phyloP scores from a whole-genome alignment of 2,113 vertebrate genomes.

The Chloebia gouldiae region DNA sequence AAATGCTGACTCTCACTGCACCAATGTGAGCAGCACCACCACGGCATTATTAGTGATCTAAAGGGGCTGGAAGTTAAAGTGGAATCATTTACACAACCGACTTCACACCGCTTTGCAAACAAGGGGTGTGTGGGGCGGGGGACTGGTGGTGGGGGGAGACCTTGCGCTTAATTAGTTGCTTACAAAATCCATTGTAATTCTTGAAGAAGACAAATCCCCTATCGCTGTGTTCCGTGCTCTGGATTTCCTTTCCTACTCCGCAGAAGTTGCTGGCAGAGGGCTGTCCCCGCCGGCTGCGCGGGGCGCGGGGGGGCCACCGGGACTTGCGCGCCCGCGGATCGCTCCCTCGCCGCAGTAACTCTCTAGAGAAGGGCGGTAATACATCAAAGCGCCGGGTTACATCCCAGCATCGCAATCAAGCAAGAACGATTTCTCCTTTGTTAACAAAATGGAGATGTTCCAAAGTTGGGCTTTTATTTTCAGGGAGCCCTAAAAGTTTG shows the following conservation, averaged over 20 bases:
- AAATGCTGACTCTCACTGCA: conserved; percentile 53
- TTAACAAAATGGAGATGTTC: background rate
- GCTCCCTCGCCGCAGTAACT: background rate
- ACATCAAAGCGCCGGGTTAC: background rate
- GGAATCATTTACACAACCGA: conserved; percentile 30
- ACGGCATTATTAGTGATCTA: background rate
- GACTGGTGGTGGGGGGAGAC: background rate
- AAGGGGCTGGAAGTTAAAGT: conserved; percentile 16
- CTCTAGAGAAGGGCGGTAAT: background rate
- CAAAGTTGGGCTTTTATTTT: background rate
- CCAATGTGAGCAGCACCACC: conserved; percentile 3
- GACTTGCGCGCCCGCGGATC: background rate
- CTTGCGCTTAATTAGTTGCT: conserved; percentile 6
- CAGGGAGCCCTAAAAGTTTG: background rate
- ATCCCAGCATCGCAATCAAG: background rate
- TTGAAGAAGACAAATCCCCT: conserved; percentile 22
- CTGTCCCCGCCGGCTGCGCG: background rate
- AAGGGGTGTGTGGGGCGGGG: background rate
- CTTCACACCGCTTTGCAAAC: background rate
- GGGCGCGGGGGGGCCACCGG: background rate
- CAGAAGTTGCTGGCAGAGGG: background rate
- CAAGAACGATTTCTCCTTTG: background rate
- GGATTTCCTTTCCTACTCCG: background rate
- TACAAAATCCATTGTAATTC: conserved; percentile 32
- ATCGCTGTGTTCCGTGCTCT: background rate